Base-by-base conservation (phyloP, 2,797 vertebrate species). In the Ara ararauna region DNA sequence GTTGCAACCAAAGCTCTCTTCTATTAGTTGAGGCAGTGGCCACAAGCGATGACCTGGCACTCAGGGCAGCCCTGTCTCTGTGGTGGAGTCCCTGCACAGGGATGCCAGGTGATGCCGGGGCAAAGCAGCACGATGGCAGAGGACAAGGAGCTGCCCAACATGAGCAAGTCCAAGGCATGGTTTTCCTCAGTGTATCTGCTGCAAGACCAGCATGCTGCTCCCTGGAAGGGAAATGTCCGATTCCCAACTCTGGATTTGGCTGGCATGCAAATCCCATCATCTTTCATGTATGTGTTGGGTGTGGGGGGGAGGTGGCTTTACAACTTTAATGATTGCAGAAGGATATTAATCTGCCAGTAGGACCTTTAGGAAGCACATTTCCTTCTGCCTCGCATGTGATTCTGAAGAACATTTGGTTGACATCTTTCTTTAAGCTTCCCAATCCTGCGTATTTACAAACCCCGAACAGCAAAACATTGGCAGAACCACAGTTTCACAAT, bases 331-430 rank as follows among this genome's bases (percentile, higher is more conserved):
- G 89, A 74, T 40, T 70, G 64, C 87, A 82, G 40, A 90, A 84
- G 54, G 79, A 88, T 19, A 64, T 27, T 75, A 64, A 90, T 93
- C 70, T 96, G 85, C 74, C 5, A 21, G 85, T 73, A 72, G 66
- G 82, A 96, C 92, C 79, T 88, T 95, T 21, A 88, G 87, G 89
- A 96, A 96, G 64, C 96, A 91, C 89, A 95, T 94, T 97, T 95
- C 94, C 95, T 96, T 93, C 93, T 96, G 93, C 79, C 29, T 24
- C 50, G 87, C 95, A 91, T 29, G 83, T 91, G 94, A 94, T 71
- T 77, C 9, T 10, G 56, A 67, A 75, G 71, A 94, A 96, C 91
- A 97, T 96, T 96, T 97, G 96, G 94, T 13, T 94, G 93, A 94
- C 93, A 96, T 94, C 82, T 76, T 93, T 86, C 96, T 95, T 93